Evolutionary conservation across 1,140 invertebrate species (phyloP).

Genomic region (Neodiprion pinetum): DNA sequence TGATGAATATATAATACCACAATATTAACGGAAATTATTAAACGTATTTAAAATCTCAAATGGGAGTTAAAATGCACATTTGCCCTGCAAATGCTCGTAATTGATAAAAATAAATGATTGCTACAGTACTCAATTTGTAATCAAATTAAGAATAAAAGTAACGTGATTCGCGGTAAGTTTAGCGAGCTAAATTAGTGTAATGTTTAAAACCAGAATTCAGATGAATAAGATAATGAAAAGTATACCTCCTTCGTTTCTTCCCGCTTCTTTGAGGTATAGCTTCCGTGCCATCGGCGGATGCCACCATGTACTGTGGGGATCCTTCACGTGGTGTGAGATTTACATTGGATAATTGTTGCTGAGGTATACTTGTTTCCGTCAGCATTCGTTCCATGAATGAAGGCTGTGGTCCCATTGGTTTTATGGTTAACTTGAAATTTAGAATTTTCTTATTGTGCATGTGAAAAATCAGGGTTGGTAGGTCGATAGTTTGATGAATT

Average conservation of each 20-base stretch:
- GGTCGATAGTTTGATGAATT: too few species aligned
- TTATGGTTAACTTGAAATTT: slow-evolving; percentile 51
- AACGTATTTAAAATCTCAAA: too few species aligned
- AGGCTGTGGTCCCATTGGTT: slow-evolving; percentile 51
- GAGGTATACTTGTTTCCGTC: slow-evolving; percentile 37
- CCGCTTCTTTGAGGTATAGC: slow-evolving; percentile 52
- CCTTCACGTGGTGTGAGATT: slow-evolving; percentile 49
- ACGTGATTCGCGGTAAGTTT: too few species aligned
- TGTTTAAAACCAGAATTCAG: slow-evolving; percentile 8
- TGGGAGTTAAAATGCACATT: too few species aligned
- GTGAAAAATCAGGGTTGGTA: too few species aligned
- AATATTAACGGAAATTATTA: neutral
- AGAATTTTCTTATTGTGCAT: slow-evolving; percentile 10
- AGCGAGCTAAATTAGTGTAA: too few species aligned
- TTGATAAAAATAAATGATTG: too few species aligned
- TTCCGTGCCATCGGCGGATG: slow-evolving; percentile 50
- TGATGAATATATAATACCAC: slow-evolving; percentile 21
- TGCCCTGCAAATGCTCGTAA: too few species aligned
- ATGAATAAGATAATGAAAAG: neutral
- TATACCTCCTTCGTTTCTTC: slow-evolving; percentile 54
- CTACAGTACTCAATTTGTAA: too few species aligned
- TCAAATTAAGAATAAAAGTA: too few species aligned
- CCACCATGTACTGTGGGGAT: slow-evolving; percentile 60
- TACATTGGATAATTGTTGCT: slow-evolving; percentile 42
- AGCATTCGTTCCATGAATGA: slow-evolving; percentile 39